Base-by-base conservation (phyloP, 2,797 vertebrate species). In the Lepilemur ruficaudatus region DNA sequence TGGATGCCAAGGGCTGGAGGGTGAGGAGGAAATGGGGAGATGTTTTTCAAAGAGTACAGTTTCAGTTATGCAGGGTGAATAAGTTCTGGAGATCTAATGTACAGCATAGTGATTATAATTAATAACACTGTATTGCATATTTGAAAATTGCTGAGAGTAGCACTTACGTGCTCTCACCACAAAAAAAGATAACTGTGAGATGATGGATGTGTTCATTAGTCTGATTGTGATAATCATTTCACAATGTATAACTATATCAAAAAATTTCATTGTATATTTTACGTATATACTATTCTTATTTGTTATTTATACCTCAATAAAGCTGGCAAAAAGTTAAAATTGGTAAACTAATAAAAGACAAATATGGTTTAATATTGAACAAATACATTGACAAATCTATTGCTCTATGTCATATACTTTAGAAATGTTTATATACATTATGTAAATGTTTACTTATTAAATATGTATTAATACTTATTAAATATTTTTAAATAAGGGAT, bases 261-360 rank as follows among this genome's bases (percentile, higher is more conserved):
- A 73, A 84, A 84, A 52, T 57, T 69, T 43, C 28, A 86, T 57
- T 57, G 35, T 57, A 57, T 25, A 72, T 28, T 35, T 70, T 72
- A 3, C 57, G 14, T 43, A 43, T 72, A 25, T 72, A 28, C n/a
- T 15, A 28, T 28, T 72, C 6, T 72, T 43, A 72, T 72, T 72
- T 72, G 38, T 72, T 20, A 72, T 15, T 72, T 85, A 55, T 70
- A 41, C 48, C 46, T 55, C 50, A 55, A 20, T 41, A 70, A 69
- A 70, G 32, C 23, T 55, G 17, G 14, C 9, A 38, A 67, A 69
- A 46, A 73, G 43, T 48, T 46, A 76, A 50, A 90, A 95, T 28
- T 52, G 82, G 55, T 80, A 88, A 97, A 84, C 23, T 61, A 48
- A 41, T 41, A 87, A 88, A 95, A 90, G 43, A 4, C 10, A 78